Base-by-base conservation (phyloP, 1,140 invertebrate genomes). In the Brachionus angularis region DNA sequence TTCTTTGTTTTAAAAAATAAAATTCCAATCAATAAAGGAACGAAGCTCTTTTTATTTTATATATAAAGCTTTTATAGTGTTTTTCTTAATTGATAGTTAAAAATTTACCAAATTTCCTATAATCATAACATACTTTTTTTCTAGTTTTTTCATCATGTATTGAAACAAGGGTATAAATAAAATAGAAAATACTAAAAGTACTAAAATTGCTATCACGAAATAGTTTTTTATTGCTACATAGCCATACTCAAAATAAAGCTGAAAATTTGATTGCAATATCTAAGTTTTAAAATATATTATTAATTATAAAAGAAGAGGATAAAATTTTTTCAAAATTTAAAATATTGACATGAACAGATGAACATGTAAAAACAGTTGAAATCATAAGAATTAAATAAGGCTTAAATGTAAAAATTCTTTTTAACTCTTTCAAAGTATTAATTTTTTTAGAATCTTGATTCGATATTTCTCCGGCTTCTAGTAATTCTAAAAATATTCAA, bases 221-320 rank as follows among this genome's bases (percentile, higher is more conserved):
- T 47, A 31, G 12, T 67, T 42, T 25, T 42, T 46, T 10, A 67
- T 67, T 1, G 62, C 62, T 16, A 50, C 46, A 34, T 67, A 67
- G 14, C 42, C 33, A 23, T 67, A 67, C 2, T 67, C 62, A 47
- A 67, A 67, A 34, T 67, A 67, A 8, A 67, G 8, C 27, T 67
- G 62, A 46, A 67, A 50, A 34, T 67, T 67, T 12, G 62, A 42
- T 47, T 67, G 62, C 8, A 67, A 18, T 5, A 67, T 50, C 62
- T 67, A 34, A 18, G 10, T 25, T 7, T 44, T 31, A 46, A 31
- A 44, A 47, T 21, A 31, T 34, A 16, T 8, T 18, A 58, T 31
- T 58, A n/a, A n/a, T n/a, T n/a, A n/a, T n/a, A n/a, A 18, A 14
- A 25, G 8, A 58, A 36, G 18, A 36, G 7, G 5, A 31, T 10